Conservation (phyloP, 2,113 vertebrate species). For the Anas platyrhynchos region DNA sequence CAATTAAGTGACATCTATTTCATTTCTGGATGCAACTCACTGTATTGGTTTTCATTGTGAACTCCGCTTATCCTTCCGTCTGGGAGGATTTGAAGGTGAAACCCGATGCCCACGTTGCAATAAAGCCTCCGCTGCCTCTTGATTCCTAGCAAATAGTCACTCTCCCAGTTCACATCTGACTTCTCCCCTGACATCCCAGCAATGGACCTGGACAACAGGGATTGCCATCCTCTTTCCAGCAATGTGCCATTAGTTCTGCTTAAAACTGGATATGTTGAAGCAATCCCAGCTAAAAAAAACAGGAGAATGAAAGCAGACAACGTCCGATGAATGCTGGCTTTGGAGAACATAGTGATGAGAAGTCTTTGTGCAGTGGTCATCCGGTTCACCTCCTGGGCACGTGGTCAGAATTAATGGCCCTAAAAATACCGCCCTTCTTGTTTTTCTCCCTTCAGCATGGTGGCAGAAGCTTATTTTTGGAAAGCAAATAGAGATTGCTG, state of each 20-base stretch:
- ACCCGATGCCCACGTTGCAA: conserved; percentile 99
- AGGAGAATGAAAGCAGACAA: conserved; percentile 85
- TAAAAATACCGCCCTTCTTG: conserved; percentile 98
- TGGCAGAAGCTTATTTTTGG: conserved; percentile 95
- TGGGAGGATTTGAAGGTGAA: conserved; percentile 94
- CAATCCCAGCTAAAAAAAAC: conserved; percentile 84
- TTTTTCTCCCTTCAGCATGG: conserved; percentile 95
- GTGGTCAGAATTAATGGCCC: conserved; percentile 97
- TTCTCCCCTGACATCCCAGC: conserved; percentile 89
- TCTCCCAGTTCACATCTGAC: conserved; percentile 90
- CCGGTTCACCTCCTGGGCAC: conserved; percentile 93
- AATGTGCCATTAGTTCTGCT: conserved; percentile 86
- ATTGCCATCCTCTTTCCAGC: conserved; percentile 88
- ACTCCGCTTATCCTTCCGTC: conserved; percentile 91
- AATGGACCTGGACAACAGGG: conserved; percentile 88
- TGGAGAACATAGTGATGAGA: conserved; percentile 94
- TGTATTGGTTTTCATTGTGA: conserved; percentile 95
- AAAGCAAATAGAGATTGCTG: conserved; percentile 88
- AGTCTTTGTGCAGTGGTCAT: conserved; percentile 90
- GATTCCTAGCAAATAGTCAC: conserved; percentile 96
- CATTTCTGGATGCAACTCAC: conserved; percentile 89
- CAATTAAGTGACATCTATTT: conserved; percentile 75
- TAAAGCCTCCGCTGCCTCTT: conserved; percentile 95
- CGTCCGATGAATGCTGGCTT: conserved; percentile 85
- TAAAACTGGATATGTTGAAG: conserved; percentile 80